Percentiles rank a stretch among this genome's conserved stretches.
These are phyloP conservation scores for Orchesella flavescens DNA, from an alignment of 2,888 invertebrate species.

Conservation along the genomic window DNA sequence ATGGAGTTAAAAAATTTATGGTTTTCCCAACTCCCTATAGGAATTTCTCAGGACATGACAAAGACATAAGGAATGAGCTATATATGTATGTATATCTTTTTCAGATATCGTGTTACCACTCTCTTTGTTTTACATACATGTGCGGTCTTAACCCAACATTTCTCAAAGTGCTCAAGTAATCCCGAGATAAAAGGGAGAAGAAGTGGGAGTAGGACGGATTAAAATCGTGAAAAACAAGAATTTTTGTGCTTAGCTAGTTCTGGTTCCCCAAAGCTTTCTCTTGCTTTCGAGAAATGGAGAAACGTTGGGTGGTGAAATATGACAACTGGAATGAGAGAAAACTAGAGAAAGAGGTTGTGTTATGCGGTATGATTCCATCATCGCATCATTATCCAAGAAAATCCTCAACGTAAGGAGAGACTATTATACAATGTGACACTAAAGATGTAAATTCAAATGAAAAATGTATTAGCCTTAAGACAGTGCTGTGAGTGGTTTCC, in stretches of 20 bases:
- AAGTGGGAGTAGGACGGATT: not conserved
- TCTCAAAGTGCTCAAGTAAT: not conserved
- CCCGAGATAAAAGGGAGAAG: not conserved
- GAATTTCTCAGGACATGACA: too few species aligned
- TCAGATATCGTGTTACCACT: not conserved
- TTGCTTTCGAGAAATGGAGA: not conserved
- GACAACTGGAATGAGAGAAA: not conserved
- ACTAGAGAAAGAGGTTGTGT: not conserved
- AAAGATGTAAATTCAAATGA: too few species aligned
- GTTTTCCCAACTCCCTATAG: too few species aligned
- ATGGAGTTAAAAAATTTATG: too few species aligned
- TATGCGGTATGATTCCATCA: constrained; percentile 35
- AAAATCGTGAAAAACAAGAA: not conserved
- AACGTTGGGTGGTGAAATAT: not conserved
- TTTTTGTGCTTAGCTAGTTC: not conserved
- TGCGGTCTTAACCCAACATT: too few species aligned
- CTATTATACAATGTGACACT: too few species aligned
- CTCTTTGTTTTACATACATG: not conserved
- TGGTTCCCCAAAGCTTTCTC: not conserved
- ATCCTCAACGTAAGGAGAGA: constrained; percentile 5
- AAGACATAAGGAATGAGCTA: too few species aligned
- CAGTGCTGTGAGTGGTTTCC: too few species aligned
- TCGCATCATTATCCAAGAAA: constrained; percentile 41
- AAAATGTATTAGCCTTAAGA: too few species aligned
- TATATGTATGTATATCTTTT: too few species aligned